Percentiles rank a stretch among this genome's conserved stretches.
phyloP scores from a whole-genome alignment of 2,888 invertebrate genomes.

The Melangyna quadrimaculata region DNA sequence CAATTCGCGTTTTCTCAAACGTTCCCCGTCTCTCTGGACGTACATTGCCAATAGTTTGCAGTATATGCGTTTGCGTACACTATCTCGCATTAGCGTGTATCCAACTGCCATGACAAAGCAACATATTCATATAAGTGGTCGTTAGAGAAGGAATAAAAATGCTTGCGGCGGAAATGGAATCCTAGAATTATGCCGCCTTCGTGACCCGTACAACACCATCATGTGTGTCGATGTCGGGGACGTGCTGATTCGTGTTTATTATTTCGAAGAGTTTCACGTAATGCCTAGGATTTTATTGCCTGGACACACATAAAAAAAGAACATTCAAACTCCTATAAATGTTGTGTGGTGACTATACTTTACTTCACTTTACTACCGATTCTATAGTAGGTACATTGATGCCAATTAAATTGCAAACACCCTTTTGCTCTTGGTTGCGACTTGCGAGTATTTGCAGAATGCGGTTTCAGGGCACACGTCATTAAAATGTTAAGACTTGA shows the following conservation, averaged over 20 bases:
- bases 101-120: conserved; percentile 10
- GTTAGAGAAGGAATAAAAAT: conserved; percentile 41
- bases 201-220: conserved; percentile 63
- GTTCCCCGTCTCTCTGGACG: neutral
- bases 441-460: conserved; percentile 7
- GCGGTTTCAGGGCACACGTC: conserved; percentile 26
- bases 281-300: conserved; percentile 50
- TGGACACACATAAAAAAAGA: conserved; percentile 9
- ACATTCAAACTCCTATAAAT: conserved; percentile 19
- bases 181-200: conserved; percentile 66
- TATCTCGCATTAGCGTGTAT: neutral
- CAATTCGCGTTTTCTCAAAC: conserved; percentile 25
- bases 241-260: conserved; percentile 60
- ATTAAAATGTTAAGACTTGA: conserved; percentile 51
- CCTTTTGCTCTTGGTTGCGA: conserved; percentile 11
- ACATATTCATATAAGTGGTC: conserved; percentile 39
- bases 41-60: no score
- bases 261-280: conserved; percentile 37
- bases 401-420: conserved; percentile 53
- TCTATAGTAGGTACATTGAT: conserved; percentile 21
- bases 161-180: conserved; percentile 58
- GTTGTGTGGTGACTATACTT: neutral
- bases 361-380: neutral
- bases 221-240: conserved; percentile 41
- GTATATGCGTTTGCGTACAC: conserved; percentile 41